phyloP scores from a whole-genome alignment of 2,113 vertebrate species.

The Semnopithecus entellus region DNA sequence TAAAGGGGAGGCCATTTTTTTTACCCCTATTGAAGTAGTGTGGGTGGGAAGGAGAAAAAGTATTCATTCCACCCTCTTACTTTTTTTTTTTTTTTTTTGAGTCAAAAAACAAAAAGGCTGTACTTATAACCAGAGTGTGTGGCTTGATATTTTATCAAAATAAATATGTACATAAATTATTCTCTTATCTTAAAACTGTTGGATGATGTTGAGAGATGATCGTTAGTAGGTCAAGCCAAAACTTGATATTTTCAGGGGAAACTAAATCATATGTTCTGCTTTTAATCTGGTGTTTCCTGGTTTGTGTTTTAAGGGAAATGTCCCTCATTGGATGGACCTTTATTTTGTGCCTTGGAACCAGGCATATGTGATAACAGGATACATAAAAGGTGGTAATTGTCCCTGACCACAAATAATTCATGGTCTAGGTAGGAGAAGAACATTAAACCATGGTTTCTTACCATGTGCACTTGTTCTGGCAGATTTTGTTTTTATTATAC shows the following conservation, averaged over 20 bases:
- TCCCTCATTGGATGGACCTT: background rate
- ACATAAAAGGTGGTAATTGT: background rate
- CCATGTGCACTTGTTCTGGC: background rate
- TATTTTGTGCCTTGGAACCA: background rate
- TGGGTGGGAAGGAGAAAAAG: constrained; percentile 52
- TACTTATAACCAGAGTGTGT: background rate
- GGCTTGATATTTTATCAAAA: constrained; percentile 32
- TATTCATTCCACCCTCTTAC: constrained; percentile 36
- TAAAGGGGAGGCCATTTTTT: constrained; percentile 73
- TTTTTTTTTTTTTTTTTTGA: background rate
- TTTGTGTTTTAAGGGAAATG: background rate
- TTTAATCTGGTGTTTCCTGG: background rate
- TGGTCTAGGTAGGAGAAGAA: background rate
- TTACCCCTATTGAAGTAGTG: constrained; percentile 50
- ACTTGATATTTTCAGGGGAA: background rate
- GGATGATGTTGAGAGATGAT: background rate
- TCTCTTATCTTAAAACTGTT: background rate
- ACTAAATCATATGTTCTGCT: background rate
- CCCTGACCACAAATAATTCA: background rate
- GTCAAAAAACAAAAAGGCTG: background rate
- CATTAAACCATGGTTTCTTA: background rate
- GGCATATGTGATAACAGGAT: background rate
- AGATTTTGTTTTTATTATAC: too few relatives aligned
- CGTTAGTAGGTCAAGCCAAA: background rate
- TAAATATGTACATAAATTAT: constrained; percentile 35